Evolutionary conservation across 2,797 vertebrate genomes (phyloP), one percentile per base, ranked within the genome.

Genomic region (Huso huso): DNA sequence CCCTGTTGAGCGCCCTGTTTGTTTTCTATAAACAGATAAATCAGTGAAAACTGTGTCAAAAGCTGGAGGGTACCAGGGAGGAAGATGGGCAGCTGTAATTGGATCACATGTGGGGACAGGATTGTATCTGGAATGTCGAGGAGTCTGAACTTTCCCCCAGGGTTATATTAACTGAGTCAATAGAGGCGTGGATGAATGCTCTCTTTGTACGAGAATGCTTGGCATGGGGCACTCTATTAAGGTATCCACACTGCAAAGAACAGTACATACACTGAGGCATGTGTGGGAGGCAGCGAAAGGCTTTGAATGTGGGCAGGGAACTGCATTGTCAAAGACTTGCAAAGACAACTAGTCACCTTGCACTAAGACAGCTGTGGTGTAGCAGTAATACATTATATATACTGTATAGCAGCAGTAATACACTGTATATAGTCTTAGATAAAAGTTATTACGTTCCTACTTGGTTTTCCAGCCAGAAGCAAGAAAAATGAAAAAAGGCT

Each of bases 41-140:
- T 37, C 37, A 37, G 37, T 37, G 10, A 9, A 5, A 13, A 12
- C 8, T 10, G 37, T 64, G 49, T 57, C 63, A 69, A 49, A 58
- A 23, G 37, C 15, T 58, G 23, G 63, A 57, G 52, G 15, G 63
- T 15, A 10, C 6, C 48, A n/a, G 8, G 9, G 57, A 61, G 63
- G 49, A 1, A 37, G 63, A 69, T 10, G 37, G 57, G 12, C 57
- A 13, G 4, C 50, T 55, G 11, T 53, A 57, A 63, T 63, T 55
- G 51, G 37, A 48, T 51, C 63, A 23, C 68, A 60, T 69, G 63
- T 18, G n/a, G n/a, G 8, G 51, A 53, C 51, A 52, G 10, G 63
- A 53, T 23, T 15, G 50, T 48, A 57, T 11, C 37, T 4, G 10
- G 11, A 18, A 57, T 51, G n/a, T 12, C 10, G 23, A 37, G 49